phyloP scores from a whole-genome alignment of 2,113 vertebrate species.

The Sminthopsis crassicaudata region DNA sequence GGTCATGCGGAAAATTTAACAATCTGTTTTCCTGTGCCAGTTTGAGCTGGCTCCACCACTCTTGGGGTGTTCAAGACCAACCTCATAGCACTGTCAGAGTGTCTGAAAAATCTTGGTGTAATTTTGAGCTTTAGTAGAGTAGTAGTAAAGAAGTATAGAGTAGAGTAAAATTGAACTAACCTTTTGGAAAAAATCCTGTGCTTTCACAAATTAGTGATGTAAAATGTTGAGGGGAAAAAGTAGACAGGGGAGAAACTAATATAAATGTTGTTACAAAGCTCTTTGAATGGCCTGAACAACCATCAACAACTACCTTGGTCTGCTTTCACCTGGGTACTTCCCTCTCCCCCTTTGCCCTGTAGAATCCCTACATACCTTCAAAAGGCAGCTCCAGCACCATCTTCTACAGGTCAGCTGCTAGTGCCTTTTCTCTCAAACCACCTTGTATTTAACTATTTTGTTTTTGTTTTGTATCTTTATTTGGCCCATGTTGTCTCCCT shows the following conservation, averaged over 20 bases:
- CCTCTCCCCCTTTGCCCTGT: not conserved
- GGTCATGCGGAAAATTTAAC: not conserved
- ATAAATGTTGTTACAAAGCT: constrained; percentile 55
- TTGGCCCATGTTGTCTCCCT: not conserved
- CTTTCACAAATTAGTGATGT: constrained; percentile 14
- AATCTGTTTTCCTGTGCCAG: not conserved
- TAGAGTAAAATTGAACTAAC: not conserved
- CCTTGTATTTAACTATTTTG: not conserved
- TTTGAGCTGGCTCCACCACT: not conserved
- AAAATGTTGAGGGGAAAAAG: constrained; percentile 31
- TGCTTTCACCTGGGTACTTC: constrained; percentile 32
- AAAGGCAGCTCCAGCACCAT: not conserved
- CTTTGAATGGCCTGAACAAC: constrained; percentile 69
- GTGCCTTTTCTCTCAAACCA: not conserved
- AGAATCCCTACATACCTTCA: not conserved
- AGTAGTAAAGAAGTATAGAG: not conserved
- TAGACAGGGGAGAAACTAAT: constrained; percentile 40
- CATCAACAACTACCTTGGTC: constrained; percentile 75
- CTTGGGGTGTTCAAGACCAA: not conserved
- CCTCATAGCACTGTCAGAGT: not conserved
- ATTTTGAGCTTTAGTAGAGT: not conserved
- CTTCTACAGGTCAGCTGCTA: not conserved
- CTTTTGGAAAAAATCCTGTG: not conserved
- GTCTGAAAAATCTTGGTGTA: not conserved
- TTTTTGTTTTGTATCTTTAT: not conserved